Base-by-base conservation (phyloP, 2,113 vertebrate genomes). In the Dasyprocta punctata region DNA sequence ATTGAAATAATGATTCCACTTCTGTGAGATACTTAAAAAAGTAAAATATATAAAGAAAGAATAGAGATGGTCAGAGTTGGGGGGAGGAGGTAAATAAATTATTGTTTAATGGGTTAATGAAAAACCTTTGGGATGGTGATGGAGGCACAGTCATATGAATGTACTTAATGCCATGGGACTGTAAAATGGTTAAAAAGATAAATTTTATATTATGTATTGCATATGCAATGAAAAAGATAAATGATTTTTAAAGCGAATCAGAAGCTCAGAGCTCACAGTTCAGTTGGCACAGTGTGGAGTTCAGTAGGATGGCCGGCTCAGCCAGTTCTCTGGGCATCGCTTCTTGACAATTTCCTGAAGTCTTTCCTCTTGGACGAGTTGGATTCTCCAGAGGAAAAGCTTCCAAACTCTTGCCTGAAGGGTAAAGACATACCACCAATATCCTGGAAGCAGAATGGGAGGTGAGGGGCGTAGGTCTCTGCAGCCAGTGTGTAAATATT, bases 321-420 rank as follows among this genome's bases (percentile, higher is more conserved):
- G 56, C 11, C 61, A 75, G 56, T 69, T 87, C 44, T 67, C 69
- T 54, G 41, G 83, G 49, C 41, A 90, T 11, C 0, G 0, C 44
- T 60, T 13, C 28, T 33, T 30, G 11, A 86, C 58, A 26, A 1
- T 61, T 65, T 93, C 63, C 41, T 90, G 0, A 87, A 71, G 38
- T 36, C 49, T 77, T 96, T 47, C 56, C 58, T 52, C 28, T 78
- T 85, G 30, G 2, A 47, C 4, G 22, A 44, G 56, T 52, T 75
- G 86, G 16, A 75, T 49, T 93, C 63, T 95, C 75, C 49, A 60
- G 49, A 95, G 47, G 81, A 90, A 90, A 47, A 49, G 56, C 60
- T 88, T 75, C 56, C 47, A 52, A 58, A 86, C 56, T 44, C 44
- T 71, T 90, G 44, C 49, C 36, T 52, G 41, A 81, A 61, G 63